phyloP scores from a whole-genome alignment of 2,888 invertebrate species.

The Bimastos eiseni region DNA sequence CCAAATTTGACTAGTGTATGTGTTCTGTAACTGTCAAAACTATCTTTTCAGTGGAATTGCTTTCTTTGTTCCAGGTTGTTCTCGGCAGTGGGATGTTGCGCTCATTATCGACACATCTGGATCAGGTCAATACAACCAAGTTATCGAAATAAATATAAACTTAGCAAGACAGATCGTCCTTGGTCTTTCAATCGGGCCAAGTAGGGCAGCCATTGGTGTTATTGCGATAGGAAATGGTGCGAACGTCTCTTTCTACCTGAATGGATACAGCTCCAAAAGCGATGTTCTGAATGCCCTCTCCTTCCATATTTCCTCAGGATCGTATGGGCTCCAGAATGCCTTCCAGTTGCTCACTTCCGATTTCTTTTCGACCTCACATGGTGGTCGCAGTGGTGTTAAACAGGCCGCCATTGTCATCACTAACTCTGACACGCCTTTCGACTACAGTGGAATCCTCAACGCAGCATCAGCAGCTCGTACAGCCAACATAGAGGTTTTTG shows the following conservation, averaged over 20 bases:
- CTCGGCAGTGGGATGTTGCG: slow-evolving; percentile 20
- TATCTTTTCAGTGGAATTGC: not conserved
- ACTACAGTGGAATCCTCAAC: slow-evolving; percentile 23
- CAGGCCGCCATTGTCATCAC: slow-evolving; percentile 31
- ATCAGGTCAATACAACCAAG: slow-evolving; percentile 29
- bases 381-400: slow-evolving; percentile 3
- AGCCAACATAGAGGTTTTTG: not conserved
- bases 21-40: not conserved
- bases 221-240: slow-evolving; percentile 29
- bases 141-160: slow-evolving; percentile 20
- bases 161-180: slow-evolving; percentile 21
- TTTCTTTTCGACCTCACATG: slow-evolving; percentile 4
- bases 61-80: slow-evolving; percentile 22
- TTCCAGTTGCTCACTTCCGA: not conserved
- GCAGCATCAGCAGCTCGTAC: not conserved
- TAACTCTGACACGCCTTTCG: slow-evolving; percentile 30
- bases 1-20: not conserved
- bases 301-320: slow-evolving; percentile 22
- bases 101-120: slow-evolving; percentile 31
- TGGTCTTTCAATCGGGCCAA: slow-evolving; percentile 19
- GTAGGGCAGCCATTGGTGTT: slow-evolving; percentile 7
- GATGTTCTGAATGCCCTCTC: slow-evolving; percentile 30
- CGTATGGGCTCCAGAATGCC: slow-evolving; percentile 24
- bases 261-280: slow-evolving; percentile 20
- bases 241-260: slow-evolving; percentile 31